Evolutionary conservation across 1,140 invertebrate genomes (phyloP), one percentile per base, ranked within the genome.

Genomic region (Trichonephila inaurata): DNA sequence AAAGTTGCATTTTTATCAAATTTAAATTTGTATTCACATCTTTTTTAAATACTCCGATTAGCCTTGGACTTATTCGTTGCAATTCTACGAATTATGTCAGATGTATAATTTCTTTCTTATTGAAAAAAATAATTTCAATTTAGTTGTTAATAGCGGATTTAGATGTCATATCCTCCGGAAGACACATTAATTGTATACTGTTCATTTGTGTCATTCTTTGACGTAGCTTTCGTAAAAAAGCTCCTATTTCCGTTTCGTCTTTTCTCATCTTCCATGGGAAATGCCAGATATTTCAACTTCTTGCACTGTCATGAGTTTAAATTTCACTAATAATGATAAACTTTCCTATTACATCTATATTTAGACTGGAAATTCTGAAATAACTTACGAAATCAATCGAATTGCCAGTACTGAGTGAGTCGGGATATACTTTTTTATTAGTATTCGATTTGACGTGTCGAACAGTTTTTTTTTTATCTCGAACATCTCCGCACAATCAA

Each of bases 301-400:
- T 77, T 77, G 72, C 72, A 18, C 4, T 77, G 72, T 77, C 28
- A 77, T 77, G 72, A 40, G 18, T 77, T 28, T 77, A 16, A 40
- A 77, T 77, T 77, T 77, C 72, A 19, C 33, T 3, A 28, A 77
- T 77, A 77, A 77, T 77, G 72, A 40, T 77, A 77, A 28, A 77
- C 14, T 24, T 24, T 51, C 10, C 66, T 24, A 69, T 21, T 24
- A 24, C 33, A 40, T 40, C 33, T 40, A 40, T 40, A 40, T 40
- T 40, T 24, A 18, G 72, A 40, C 18, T 77, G 72, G 72, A 77
- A 40, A 77, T 77, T 40, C 72, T 28, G 33, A 77, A 77, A 40
- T 40, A 77, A 40, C 72, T 77, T 77, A 12, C 28, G 72, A 77
- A 77, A 77, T 77, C 72, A 77, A 77, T 77, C 33, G 24, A 28